Evolutionary conservation across 2,888 invertebrate genomes (phyloP).

Genomic region (Notodonta ziczac): DNA sequence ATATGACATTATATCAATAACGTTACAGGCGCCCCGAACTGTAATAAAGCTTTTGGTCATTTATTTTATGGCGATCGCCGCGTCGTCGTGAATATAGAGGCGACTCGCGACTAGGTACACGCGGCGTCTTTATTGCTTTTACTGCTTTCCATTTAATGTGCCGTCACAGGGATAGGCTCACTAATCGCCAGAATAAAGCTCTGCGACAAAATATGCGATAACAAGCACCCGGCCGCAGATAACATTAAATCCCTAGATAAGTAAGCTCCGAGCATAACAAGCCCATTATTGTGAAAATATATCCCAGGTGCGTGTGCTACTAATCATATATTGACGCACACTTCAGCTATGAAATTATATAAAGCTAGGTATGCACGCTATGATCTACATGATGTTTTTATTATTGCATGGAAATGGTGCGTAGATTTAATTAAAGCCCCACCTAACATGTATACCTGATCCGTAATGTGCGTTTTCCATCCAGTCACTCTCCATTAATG

Average conservation of each 20-base stretch:
- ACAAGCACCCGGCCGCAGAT: conserved; percentile 41
- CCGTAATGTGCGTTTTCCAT: conserved; percentile 48
- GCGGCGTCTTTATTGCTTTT: conserved; percentile 50
- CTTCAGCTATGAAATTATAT: conserved; percentile 46
- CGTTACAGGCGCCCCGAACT: not conserved
- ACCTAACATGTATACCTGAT: conserved; percentile 48
- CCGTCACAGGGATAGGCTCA: conserved; percentile 43
- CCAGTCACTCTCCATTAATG: conserved; percentile 56
- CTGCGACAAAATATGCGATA: conserved; percentile 39
- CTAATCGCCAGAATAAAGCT: conserved; percentile 49
- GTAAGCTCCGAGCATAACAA: conserved; percentile 45
- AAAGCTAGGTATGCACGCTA: conserved; percentile 21
- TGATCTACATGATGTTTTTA: not conserved
- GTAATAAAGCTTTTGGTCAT: conserved; percentile 19
- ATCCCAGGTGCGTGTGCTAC: conserved; percentile 21
- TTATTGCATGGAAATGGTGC: conserved; percentile 38
- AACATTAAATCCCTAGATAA: conserved; percentile 47
- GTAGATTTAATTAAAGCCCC: conserved; percentile 62
- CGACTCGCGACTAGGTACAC: conserved; percentile 23
- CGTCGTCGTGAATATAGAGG: conserved; percentile 28
- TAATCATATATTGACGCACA: conserved; percentile 1
- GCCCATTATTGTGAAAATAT: conserved; percentile 33
- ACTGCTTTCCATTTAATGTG: conserved; percentile 44
- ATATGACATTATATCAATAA: too few species aligned
- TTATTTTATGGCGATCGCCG: conserved; percentile 33